Evolutionary conservation across 2,797 vertebrate species (phyloP).

Genomic region (Selene dorsalis): DNA sequence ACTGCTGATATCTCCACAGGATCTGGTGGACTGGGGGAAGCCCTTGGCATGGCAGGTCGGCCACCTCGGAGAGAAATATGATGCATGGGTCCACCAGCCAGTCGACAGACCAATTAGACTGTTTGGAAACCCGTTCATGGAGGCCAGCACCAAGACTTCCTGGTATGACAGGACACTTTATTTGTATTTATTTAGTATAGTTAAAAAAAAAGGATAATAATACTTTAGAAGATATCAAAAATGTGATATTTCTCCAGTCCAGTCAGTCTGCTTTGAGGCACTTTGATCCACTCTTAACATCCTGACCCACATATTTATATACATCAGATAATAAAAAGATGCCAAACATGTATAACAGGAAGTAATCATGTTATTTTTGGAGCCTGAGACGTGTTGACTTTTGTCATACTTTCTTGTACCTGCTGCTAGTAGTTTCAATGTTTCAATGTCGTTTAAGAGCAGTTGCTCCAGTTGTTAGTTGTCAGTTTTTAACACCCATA

Average conservation of each 20-base stretch:
- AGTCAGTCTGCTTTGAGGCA: not conserved
- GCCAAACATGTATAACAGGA: not conserved
- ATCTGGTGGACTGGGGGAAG: conserved; percentile 95
- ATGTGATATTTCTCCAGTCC: not conserved
- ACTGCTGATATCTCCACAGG: conserved; percentile 79
- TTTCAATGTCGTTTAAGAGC: not conserved
- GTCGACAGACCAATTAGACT: conserved; percentile 94
- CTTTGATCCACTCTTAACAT: not conserved
- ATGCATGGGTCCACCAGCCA: conserved; percentile 97
- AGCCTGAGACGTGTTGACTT: no score
- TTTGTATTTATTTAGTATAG: no score
- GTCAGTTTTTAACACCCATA: not conserved
- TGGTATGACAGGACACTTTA: conserved; percentile 82
- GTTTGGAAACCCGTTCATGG: conserved; percentile 92
- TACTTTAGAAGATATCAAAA: not conserved
- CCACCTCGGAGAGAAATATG: conserved; percentile 92
- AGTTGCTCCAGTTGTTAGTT: not conserved
- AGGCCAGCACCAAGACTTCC: conserved; percentile 92
- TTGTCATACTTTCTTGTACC: no score
- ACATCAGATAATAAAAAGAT: not conserved
- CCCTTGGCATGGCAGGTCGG: conserved; percentile 98
- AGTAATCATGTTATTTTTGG: not conserved
- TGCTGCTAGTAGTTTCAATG: not conserved
- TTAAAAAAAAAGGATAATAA: not conserved
- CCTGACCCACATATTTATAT: not conserved